Conservation (phyloP, 2,113 vertebrate genomes). For the Podocnemis expansa region DNA sequence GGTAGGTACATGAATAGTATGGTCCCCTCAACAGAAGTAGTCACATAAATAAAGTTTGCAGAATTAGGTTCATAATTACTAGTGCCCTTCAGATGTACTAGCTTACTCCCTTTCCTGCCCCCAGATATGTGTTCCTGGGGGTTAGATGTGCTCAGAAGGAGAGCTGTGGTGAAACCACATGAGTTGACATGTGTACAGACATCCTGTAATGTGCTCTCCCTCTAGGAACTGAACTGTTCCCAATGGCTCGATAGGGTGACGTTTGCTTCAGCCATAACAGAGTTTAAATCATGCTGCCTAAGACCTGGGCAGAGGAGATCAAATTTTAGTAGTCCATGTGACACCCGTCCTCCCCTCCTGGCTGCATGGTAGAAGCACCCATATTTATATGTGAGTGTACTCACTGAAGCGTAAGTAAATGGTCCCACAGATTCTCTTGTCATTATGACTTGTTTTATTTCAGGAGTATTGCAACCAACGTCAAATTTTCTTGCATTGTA, state of each 20-base stretch:
- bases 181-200: fast-evolving
- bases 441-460: fast-evolving
- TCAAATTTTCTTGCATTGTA: neutral
- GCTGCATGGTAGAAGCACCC: neutral
- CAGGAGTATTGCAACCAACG: fast-evolving
- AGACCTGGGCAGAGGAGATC: neutral
- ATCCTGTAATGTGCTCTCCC: neutral
- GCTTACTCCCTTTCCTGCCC: neutral
- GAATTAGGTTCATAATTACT: neutral
- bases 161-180: neutral
- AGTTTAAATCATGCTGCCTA: fast-evolving
- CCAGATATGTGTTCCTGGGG: neutral
- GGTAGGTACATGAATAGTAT: neutral
- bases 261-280: fast-evolving
- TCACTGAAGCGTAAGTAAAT: neutral
- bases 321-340: neutral
- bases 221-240: neutral
- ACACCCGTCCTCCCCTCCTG: neutral
- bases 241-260: fast-evolving
- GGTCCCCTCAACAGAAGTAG: fast-evolving
- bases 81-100: neutral
- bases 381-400: neutral
- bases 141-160: neutral
- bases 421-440: fast-evolving
- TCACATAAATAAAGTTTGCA: neutral